Evolutionary conservation across 2,888 invertebrate species (phyloP), one percentile per base, ranked within the genome.

Genomic region (Arenicola marina): DNA sequence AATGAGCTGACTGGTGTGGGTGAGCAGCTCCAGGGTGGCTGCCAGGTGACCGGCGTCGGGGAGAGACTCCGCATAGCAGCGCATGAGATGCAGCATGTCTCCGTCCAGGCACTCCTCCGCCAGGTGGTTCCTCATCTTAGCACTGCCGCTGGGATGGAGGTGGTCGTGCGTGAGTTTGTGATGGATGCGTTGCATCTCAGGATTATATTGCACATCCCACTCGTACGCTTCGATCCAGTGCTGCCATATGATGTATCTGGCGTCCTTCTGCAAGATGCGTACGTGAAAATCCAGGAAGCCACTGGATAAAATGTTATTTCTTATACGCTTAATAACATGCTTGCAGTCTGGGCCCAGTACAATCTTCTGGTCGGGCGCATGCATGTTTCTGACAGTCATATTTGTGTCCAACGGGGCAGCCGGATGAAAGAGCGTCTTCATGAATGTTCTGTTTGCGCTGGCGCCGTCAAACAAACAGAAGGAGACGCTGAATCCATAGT

Each of bases 51-150:
- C n/a, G n/a, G n/a, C n/a, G n/a, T n/a, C n/a, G n/a, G n/a, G n/a
- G n/a, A n/a, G n/a, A n/a, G n/a, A n/a, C n/a, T n/a, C n/a, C n/a
- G n/a, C n/a, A n/a, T 38, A 38, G 38, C 18, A 18, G 11, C 18
- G 11, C 38, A 38, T 38, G 38, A 38, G 38, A 18, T 38, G 11
- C 38, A 38, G 18, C 38, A 38, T 38, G 18, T 38, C 38, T 11
- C 18, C 18, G 18, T 38, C 18, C 38, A 38, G 38, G 11, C 11
- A 11, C 38, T 38, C 38, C 38, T 38, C 38, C 15, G 48, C 48
- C 18, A 48, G 48, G 24, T 48, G 48, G 26, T 48, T 48, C 48
- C 48, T 48, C 48, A 48, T 48, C 26, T 48, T 48, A n/a, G 11
- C 43, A 15, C 11, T 38, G 43, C 43, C 11, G 43, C 43, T 38